Percentiles rank a stretch among this genome's conserved stretches.
Conservation (phyloP, 2,888 invertebrate species). For the Cheilosia grossa region DNA sequence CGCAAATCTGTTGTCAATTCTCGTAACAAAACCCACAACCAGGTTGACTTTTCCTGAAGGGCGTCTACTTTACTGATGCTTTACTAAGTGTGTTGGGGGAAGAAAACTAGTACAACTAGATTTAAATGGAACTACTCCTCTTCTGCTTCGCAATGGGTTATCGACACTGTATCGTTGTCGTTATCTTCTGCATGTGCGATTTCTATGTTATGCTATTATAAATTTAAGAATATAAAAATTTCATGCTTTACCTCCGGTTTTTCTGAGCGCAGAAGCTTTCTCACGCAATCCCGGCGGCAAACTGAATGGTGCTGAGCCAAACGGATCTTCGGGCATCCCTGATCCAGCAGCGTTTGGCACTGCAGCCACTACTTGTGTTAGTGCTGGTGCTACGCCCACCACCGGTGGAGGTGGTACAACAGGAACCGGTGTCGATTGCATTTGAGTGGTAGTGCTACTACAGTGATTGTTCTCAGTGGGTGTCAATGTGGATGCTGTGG, state of each 20-base stretch:
- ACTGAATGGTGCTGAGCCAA: constrained; percentile 92
- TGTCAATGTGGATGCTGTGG: constrained; percentile 82
- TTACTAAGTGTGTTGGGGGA: constrained; percentile 59
- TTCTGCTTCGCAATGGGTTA: constrained; percentile 63
- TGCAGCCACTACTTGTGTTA: constrained; percentile 36
- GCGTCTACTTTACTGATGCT: constrained; percentile 63
- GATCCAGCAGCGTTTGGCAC: constrained; percentile 55
- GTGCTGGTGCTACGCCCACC: constrained; percentile 23
- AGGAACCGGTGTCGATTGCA: constrained; percentile 66
- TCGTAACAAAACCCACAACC: constrained; percentile 48
- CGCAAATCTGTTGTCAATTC: constrained; percentile 20
- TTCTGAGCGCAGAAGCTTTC: constrained; percentile 82
- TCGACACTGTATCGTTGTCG: constrained; percentile 66
- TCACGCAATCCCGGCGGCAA: constrained; percentile 85
- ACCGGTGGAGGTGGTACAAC: constrained; percentile 49
- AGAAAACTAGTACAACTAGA: constrained; percentile 65
- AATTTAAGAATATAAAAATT: constrained; percentile 77
- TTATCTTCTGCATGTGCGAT: constrained; percentile 73
- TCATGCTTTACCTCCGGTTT: constrained; percentile 84
- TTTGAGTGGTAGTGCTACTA: constrained; percentile 52
- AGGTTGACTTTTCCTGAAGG: constrained; percentile 58
- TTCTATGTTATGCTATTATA: constrained; percentile 71
- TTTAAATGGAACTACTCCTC: constrained; percentile 72
- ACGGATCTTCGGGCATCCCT: constrained; percentile 88
- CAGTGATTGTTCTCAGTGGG: constrained; percentile 80